Percentiles rank a stretch among this genome's conserved stretches.
These are phyloP conservation scores for Thamnophis elegans DNA, from an alignment of 2,797 vertebrate genomes.

Conservation along the genomic window DNA sequence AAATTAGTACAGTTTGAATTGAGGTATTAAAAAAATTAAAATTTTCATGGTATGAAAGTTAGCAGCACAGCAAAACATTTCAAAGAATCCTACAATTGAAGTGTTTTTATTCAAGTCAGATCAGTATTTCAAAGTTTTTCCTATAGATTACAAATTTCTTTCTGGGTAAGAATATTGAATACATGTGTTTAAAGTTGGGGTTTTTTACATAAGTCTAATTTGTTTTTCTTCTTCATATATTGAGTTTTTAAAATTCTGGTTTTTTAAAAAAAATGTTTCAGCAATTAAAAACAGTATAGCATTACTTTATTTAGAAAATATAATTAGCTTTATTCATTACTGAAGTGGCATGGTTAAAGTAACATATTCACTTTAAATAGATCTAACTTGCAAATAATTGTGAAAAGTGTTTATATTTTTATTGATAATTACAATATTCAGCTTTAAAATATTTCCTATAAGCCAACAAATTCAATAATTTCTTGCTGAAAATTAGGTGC, in stretches of 20 bases:
- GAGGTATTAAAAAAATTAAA: neutral
- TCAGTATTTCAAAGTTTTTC: neutral
- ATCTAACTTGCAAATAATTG: fast-evolving
- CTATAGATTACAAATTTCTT: neutral
- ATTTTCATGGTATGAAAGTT: neutral
- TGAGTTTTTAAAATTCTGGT: neutral
- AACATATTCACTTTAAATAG: constrained; percentile 6
- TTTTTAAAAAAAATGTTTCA: neutral
- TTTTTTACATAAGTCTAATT: neutral
- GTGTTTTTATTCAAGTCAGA: neutral
- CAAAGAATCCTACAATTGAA: neutral
- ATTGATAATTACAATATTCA: constrained; percentile 19
- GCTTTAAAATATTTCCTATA: neutral
- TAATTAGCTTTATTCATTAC: neutral
- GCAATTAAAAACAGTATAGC: neutral
- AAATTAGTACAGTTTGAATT: neutral
- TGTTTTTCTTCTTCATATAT: neutral
- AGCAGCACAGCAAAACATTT: neutral
- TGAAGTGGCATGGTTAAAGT: neutral
- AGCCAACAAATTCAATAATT: constrained; percentile 12
- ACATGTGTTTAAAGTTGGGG: neutral
- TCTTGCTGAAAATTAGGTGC: constrained; percentile 39
- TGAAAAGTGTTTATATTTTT: constrained; percentile 17
- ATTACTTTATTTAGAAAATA: constrained; percentile 29
- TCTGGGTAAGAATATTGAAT: neutral